Conservation (phyloP, 2,888 invertebrate genomes). For the Cephus rjabovi region DNA sequence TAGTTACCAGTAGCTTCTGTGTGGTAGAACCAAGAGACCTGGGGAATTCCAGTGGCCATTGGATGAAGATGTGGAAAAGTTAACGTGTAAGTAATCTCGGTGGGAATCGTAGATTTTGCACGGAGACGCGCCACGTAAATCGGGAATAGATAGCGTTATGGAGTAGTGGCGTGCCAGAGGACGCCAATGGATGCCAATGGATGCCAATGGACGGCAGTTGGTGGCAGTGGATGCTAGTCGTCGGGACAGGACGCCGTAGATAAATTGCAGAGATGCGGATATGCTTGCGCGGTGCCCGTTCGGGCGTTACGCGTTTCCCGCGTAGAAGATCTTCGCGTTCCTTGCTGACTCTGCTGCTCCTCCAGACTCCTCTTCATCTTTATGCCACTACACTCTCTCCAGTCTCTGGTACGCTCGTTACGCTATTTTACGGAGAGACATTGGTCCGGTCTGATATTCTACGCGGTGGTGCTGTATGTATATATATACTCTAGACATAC, state of each 20-base stretch:
- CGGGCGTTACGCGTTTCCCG: constrained; percentile 27
- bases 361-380: constrained; percentile 30
- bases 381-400: constrained; percentile 28
- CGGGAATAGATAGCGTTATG: constrained; percentile 23
- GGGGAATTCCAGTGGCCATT: background rate
- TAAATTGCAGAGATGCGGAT: constrained; percentile 34
- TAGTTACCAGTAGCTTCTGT: background rate
- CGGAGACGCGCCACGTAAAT: constrained; percentile 16
- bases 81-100: background rate
- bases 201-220: background rate
- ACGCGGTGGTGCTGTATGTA: background rate
- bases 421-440: constrained; percentile 19
- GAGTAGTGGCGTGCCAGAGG: background rate
- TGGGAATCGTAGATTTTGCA: constrained; percentile 5
- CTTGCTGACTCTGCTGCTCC: constrained; percentile 35
- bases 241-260: constrained; percentile 18
- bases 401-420: constrained; percentile 17
- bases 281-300: constrained; percentile 27
- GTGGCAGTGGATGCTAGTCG: background rate
- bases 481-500: background rate
- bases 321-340: constrained; percentile 17
- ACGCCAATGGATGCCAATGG: background rate
- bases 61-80: background rate
- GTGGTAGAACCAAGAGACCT: background rate
- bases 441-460: background rate